Percentiles rank a stretch among this genome's conserved stretches.
These are phyloP conservation scores for Protobothrops mucrosquamatus DNA, from an alignment of 2,113 vertebrate genomes.

Conservation along the genomic window DNA sequence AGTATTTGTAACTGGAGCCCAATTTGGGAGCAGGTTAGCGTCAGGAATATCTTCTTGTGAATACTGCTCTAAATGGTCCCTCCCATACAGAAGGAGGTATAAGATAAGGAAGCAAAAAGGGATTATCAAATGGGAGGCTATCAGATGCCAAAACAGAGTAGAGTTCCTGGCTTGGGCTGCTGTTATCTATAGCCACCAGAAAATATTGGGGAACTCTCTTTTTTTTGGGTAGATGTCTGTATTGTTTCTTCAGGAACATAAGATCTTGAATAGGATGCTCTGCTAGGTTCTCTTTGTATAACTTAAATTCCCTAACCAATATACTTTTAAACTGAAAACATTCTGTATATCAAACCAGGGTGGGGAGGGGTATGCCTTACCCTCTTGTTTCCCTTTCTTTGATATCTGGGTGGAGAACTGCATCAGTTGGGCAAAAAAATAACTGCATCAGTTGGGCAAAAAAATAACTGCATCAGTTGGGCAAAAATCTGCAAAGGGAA, in stretches of 20 bases:
- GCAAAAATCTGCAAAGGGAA: not conserved
- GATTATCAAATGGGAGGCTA: not conserved
- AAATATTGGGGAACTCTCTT: not conserved
- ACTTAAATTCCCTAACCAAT: not conserved
- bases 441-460: not conserved
- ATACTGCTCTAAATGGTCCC: no score
- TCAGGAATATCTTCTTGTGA: no score
- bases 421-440: no score
- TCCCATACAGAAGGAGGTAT: not conserved
- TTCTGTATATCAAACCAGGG: not conserved
- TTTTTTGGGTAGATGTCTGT: not conserved
- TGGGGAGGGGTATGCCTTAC: not conserved
- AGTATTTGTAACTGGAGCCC: not conserved
- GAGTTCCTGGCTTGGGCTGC: not conserved
- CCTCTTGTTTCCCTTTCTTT: not conserved
- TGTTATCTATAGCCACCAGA: not conserved
- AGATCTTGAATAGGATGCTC: not conserved
- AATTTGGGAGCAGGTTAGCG: not conserved
- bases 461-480: not conserved
- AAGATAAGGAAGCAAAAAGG: not conserved
- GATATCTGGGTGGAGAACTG: not conserved
- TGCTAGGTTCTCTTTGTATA: not conserved
- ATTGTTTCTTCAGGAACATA: not conserved
- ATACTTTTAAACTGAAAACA: not conserved
- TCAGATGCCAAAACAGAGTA: not conserved